phyloP scores from a whole-genome alignment of 2,888 invertebrate species.

The Lasioglossum figueresi region DNA sequence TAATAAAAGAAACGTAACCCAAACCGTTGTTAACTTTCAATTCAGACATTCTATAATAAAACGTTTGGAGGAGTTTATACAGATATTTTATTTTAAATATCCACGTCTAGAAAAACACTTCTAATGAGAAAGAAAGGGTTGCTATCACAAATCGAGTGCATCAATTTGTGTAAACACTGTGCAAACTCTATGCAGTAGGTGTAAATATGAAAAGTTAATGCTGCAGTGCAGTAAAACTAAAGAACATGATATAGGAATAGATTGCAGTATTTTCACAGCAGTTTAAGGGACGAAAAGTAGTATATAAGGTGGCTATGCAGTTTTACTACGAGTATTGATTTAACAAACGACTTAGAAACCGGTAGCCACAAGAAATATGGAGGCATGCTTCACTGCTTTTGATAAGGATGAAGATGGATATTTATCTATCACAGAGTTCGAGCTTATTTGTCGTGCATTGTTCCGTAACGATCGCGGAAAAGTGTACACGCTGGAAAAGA shows the following conservation, averaged over 20 bases:
- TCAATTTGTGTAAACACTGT: background rate
- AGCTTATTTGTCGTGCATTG: slow-evolving; percentile 92
- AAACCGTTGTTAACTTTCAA: background rate
- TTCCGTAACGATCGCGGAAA: slow-evolving; percentile 94
- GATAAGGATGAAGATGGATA: slow-evolving; percentile 95
- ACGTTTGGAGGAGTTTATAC: background rate
- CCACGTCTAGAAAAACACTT: background rate
- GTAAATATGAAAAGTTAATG: slow-evolving; percentile 21
- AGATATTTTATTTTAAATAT: slow-evolving; percentile 20
- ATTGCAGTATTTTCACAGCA: slow-evolving; percentile 48
- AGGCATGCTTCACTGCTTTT: slow-evolving; percentile 95
- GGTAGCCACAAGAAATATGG: slow-evolving; percentile 89
- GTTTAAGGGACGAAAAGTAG: slow-evolving; percentile 23
- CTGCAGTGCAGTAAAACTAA: slow-evolving; percentile 30
- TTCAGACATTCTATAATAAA: slow-evolving; percentile 34
- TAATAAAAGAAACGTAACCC: slow-evolving; percentile 1
- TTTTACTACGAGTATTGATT: slow-evolving; percentile 75
- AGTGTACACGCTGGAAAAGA: slow-evolving; percentile 91
- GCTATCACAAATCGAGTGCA: background rate
- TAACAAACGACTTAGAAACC: slow-evolving; percentile 80
- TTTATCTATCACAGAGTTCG: slow-evolving; percentile 91
- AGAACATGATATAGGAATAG: slow-evolving; percentile 31
- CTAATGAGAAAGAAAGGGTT: background rate
- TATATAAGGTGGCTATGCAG: slow-evolving; percentile 41
- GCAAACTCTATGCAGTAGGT: background rate